A percentile compares a stretch with the other conserved stretches of the same genome.
These are phyloP conservation scores for Lampris megalopsis DNA, from an alignment of 2,113 vertebrate species.

Conservation along the genomic window DNA sequence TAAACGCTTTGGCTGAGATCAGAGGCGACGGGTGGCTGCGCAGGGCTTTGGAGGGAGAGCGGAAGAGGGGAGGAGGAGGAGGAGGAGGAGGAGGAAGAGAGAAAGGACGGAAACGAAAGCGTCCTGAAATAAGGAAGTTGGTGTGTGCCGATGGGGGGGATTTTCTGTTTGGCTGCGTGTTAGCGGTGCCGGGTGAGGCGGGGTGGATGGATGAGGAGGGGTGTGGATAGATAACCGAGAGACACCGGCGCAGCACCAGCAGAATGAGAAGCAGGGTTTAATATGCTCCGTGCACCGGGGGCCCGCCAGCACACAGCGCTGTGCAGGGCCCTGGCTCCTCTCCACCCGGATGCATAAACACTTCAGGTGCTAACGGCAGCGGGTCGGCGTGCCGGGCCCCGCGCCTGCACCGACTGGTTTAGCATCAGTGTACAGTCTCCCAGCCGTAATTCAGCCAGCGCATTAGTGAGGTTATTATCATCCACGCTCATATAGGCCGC, in stretches of 20 bases:
- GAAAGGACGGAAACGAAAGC: conserved; percentile 27
- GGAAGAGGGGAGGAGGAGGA: background rate
- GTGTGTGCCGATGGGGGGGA: conserved; percentile 32
- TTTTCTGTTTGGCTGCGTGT: conserved; percentile 37
- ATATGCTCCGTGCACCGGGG: conserved; percentile 19
- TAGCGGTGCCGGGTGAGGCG: conserved; percentile 21
- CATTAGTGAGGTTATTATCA: conserved; percentile 61
- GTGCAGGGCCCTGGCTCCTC: conserved; percentile 22
- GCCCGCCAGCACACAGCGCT: conserved; percentile 17
- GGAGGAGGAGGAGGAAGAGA: background rate
- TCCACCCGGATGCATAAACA: conserved; percentile 34
- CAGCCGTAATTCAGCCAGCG: conserved; percentile 39
- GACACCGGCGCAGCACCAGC: conserved; percentile 20
- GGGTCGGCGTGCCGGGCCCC: background rate
- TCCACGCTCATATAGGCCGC: conserved; percentile 37
- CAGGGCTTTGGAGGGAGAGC: conserved; percentile 43
- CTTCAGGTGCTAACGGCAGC: background rate
- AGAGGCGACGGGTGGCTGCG: conserved; percentile 54
- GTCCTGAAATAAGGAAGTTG: conserved; percentile 46
- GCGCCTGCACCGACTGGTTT: conserved; percentile 10
- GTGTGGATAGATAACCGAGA: conserved; percentile 39
- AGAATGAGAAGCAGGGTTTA: conserved; percentile 60
- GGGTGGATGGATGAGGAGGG: conserved; percentile 33
- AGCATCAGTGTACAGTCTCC: conserved; percentile 12
- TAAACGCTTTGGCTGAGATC: conserved; percentile 72